Percentiles rank a stretch among this genome's conserved stretches.
These are phyloP conservation scores for Diadophis punctatus DNA, from an alignment of 2,113 vertebrate genomes.

Conservation along the genomic window DNA sequence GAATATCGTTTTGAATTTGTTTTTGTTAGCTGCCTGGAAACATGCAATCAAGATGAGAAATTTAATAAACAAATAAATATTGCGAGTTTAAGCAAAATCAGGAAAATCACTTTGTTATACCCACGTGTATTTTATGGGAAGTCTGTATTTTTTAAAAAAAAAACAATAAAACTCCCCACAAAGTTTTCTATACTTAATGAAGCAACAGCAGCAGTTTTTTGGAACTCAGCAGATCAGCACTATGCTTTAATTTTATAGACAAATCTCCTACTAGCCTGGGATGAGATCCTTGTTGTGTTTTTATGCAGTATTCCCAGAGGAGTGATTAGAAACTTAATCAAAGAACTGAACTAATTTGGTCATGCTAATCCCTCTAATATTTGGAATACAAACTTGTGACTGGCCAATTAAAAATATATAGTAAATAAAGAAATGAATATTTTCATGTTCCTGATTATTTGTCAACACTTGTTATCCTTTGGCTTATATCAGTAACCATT, in stretches of 20 bases:
- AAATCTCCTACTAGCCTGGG: too few species aligned
- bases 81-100: background rate
- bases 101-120: background rate
- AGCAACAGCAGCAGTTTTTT: slow-evolving; percentile 1
- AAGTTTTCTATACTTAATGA: background rate
- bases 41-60: background rate
- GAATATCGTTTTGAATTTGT: background rate
- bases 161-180: background rate
- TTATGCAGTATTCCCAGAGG: background rate
- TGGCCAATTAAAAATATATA: background rate
- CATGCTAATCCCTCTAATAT: background rate
- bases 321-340: background rate
- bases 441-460: background rate
- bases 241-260: background rate
- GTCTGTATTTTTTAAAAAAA: background rate
- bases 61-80: background rate
- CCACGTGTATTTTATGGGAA: background rate
- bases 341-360: background rate
- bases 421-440: background rate
- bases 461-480: background rate
- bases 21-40: background rate
- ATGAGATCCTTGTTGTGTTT: background rate
- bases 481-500: background rate
- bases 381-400: background rate
- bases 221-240: slow-evolving; percentile 40